Base-by-base conservation (phyloP, 37 sponge, comb jelly and placozoan genomes). In the Halichondria panicea region DNA sequence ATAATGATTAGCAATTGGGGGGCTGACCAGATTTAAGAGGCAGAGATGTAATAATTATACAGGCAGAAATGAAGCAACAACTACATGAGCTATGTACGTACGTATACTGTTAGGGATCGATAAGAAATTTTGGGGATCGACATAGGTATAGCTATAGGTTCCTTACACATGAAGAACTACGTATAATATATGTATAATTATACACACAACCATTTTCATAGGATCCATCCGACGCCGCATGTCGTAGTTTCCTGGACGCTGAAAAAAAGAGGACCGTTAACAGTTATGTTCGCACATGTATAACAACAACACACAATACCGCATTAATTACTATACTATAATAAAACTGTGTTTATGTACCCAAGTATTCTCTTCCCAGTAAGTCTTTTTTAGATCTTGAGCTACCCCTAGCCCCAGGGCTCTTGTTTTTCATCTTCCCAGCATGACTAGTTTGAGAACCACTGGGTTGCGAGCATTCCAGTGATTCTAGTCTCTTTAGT, bases 171-270 rank as follows among this genome's bases (percentile, higher is more conserved):
- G n/a, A n/a, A n/a, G n/a, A n/a, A 31, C 72, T 31, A 27, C 30
- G 35, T 24, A 9, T 58, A 19, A 22, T 58, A 63, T 9, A 38
- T 45, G 9, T 39, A 72, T 31, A 72, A 28, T 41, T 39, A 59
- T 43, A 34, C 24, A 32, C 44, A n/a, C 36, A 24, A 76, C 84
- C 76, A 11, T 76, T 63, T n/a, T 84, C 85, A 78, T 71, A 85
- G 19, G 66, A 43, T 63, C 85, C 85, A 62, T 85, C 72, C 27
- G 83, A 64, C 8, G 83, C 66, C 67, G 83, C 83, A 9, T 82
- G 41, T 41, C 83, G 65, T 4, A 82, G 65, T 40, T 65, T 66
- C 33, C 43, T 74, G 21, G 83, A 34, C 34, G 21, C 83, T 81
- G 54, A 32, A 59, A 53, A 39, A 55, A 42, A 38, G 11, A 38